phyloP scores from a whole-genome alignment of 2,888 invertebrate genomes.

The Pycnomerus fuliginosus region DNA sequence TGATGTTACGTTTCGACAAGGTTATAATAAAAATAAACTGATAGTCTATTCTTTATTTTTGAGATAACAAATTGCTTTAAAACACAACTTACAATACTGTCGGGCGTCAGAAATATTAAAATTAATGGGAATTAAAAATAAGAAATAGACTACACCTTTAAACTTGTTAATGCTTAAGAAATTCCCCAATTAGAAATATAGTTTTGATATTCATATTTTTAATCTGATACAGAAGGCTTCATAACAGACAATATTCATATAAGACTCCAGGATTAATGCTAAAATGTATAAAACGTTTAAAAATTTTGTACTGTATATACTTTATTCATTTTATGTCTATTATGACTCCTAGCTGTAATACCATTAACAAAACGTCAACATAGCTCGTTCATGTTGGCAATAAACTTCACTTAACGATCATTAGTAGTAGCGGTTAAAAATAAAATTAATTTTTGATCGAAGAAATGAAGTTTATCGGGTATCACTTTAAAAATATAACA shows the following conservation, averaged over 20 bases:
- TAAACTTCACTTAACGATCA: slow-evolving; percentile 13
- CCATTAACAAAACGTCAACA: slow-evolving; percentile 20
- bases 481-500: slow-evolving; percentile 17
- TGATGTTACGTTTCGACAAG: not conserved
- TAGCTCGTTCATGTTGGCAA: slow-evolving; percentile 11
- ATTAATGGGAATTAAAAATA: no score
- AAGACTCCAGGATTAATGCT: slow-evolving; percentile 16
- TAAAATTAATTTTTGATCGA: not conserved
- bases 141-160: slow-evolving; percentile 4
- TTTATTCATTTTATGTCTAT: slow-evolving; percentile 23
- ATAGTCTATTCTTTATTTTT: not conserved
- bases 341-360: slow-evolving; percentile 26
- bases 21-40: not conserved
- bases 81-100: not conserved
- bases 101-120: no score
- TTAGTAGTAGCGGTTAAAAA: not conserved
- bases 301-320: slow-evolving; percentile 26
- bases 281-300: slow-evolving; percentile 26
- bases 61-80: slow-evolving; percentile 3
- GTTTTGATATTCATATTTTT: slow-evolving; percentile 26
- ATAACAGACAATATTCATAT: slow-evolving; percentile 24
- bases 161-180: slow-evolving; percentile 13
- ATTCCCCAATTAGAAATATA: slow-evolving; percentile 35
- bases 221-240: slow-evolving; percentile 26
- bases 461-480: slow-evolving; percentile 17